These are phyloP conservation scores for Cheilosia urbana DNA, from an alignment of 2,888 invertebrate species.

Conservation along the genomic window DNA sequence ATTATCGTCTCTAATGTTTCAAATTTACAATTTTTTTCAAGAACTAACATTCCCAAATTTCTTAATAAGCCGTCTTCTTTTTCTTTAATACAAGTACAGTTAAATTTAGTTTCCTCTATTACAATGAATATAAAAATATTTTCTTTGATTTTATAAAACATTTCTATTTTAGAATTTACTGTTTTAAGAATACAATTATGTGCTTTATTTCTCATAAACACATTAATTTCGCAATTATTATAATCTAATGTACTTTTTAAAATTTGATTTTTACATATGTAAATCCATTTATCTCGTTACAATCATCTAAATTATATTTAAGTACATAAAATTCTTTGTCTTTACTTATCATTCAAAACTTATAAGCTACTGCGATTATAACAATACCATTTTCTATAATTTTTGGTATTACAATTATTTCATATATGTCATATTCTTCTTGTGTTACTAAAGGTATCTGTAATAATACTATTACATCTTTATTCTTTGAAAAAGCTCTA, in stretches of 20 bases:
- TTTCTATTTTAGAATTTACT: too few relatives aligned
- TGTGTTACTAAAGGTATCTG: constrained; percentile 21
- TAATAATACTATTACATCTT: constrained; percentile 9
- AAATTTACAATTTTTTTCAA: constrained; percentile 11
- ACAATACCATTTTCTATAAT: constrained; percentile 33
- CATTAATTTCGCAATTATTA: constrained; percentile 16
- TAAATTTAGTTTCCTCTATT: constrained; percentile 18
- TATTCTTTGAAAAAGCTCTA: constrained; percentile 10
- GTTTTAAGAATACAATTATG: constrained; percentile 23
- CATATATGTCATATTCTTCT: constrained; percentile 29
- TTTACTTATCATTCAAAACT: constrained; percentile 24
- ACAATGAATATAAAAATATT: constrained; percentile 27
- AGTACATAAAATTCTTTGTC: constrained; percentile 15
- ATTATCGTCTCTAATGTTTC: constrained; percentile 7
- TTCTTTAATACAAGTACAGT: constrained; percentile 21
- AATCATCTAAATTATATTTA: constrained; percentile 25
- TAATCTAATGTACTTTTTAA: constrained; percentile 5
- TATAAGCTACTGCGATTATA: constrained; percentile 17
- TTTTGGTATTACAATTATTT: constrained; percentile 33
- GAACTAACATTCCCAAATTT: constrained; percentile 28
- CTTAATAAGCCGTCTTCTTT: constrained; percentile 18
- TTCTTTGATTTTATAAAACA: too few relatives aligned
- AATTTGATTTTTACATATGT: constrained; percentile 14
- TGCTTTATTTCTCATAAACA: constrained; percentile 29
- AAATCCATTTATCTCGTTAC: constrained; percentile 9